Evolutionary conservation across 2,113 vertebrate genomes (phyloP).

Genomic region (Cyphomyrus discorhynchus): DNA sequence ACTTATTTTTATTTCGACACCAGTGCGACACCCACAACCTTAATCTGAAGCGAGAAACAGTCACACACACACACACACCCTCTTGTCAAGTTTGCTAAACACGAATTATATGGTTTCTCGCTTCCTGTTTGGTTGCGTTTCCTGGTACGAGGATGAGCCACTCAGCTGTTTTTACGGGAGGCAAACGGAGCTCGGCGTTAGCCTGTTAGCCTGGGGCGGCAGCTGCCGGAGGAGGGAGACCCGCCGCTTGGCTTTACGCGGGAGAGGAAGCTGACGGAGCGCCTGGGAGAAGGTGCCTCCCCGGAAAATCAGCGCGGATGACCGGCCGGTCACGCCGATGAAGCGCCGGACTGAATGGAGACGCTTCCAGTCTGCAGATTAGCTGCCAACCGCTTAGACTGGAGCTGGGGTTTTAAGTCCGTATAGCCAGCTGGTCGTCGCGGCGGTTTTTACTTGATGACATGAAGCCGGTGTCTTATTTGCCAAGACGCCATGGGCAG

Average conservation of each 20-base stretch:
- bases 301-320: background rate
- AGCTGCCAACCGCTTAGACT: slow-evolving; percentile 5
- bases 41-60: background rate
- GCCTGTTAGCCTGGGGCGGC: background rate
- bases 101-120: background rate
- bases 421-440: slow-evolving; percentile 21
- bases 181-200: background rate
- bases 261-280: background rate
- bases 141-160: slow-evolving; percentile 14
- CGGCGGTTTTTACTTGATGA: slow-evolving; percentile 8
- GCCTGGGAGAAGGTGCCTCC: background rate
- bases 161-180: slow-evolving; percentile 20
- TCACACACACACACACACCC: background rate
- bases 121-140: slow-evolving; percentile 22
- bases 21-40: background rate
- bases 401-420: slow-evolving; percentile 22
- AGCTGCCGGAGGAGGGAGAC: background rate
- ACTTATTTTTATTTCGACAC: background rate
- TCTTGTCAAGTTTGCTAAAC: background rate
- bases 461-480: background rate
- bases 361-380: background rate
- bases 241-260: background rate
- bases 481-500: background rate
- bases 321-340: background rate
- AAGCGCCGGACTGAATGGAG: background rate